Conservation (phyloP, 2,113 vertebrate species). For the Meles meles region DNA sequence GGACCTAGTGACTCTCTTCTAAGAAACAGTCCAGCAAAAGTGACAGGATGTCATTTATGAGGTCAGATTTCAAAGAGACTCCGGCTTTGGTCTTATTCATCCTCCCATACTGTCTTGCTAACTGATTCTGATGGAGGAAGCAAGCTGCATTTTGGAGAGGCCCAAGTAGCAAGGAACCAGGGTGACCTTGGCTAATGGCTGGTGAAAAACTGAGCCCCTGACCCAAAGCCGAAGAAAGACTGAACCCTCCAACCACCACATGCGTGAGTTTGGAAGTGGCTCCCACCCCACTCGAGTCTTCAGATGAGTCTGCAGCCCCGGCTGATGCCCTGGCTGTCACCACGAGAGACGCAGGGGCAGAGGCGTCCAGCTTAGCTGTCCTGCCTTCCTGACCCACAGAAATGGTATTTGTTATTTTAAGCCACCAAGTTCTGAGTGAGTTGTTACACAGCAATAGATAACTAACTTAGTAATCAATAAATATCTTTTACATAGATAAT, state of each 20-base stretch:
- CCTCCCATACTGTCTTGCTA: too few species aligned
- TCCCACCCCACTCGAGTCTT: fast-evolving
- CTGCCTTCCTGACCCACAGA: background rate
- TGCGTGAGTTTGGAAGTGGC: background rate
- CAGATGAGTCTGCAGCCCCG: background rate
- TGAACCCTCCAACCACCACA: background rate
- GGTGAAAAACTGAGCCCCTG: background rate
- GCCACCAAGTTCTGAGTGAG: background rate
- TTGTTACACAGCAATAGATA: background rate
- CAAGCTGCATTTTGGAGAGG: background rate
- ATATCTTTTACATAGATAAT: background rate
- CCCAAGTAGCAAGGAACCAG: background rate
- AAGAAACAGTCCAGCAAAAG: background rate
- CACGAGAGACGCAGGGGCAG: background rate
- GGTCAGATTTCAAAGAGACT: background rate
- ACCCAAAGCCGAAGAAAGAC: background rate
- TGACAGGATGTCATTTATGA: background rate
- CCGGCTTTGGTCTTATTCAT: background rate
- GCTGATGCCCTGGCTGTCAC: background rate
- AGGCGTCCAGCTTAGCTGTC: background rate
- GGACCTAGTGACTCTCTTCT: background rate
- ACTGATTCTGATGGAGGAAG: too few species aligned
- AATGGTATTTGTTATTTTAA: background rate
- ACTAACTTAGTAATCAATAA: background rate
- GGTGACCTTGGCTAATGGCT: background rate